Evolutionary conservation across 2,888 invertebrate genomes (phyloP), one percentile per base, ranked within the genome.

Genomic region (Agrochola circellaris): DNA sequence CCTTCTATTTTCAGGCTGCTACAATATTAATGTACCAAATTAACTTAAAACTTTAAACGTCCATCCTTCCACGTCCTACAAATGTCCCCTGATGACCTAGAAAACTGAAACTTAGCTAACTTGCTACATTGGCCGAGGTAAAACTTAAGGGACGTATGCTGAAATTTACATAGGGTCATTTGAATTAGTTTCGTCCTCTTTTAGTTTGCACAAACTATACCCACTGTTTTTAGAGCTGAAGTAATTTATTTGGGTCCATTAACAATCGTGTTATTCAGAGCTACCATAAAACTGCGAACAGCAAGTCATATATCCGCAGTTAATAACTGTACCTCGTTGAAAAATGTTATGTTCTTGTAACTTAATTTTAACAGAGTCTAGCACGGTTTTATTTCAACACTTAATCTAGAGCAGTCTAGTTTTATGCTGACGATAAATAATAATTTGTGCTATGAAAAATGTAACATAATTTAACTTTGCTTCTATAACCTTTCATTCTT

Each of bases 161-260:
- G 34, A 79, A 85, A 81, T 84, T 82, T 79, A 84, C 82, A 79
- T 78, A 80, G 68, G 78, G 79, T 81, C 77, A 82, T 81, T 80
- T 72, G 69, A 75, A 79, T 84, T 84, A 81, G 73, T 85, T 77
- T 79, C 48, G 42, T 60, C 42, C 66, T 51, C 56, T 62, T 66
- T 58, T 62, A 71, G 76, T 78, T 81, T 76, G 51, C 62, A 51
- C 65, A 60, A 81, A 82, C 73, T 71, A 81, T 75, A 61, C 20
- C 23, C 61, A 66, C 26, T 69, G 23, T 69, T 72, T 81, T 80
- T 82, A 64, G 72, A 38, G 38, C 42, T 65, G 26, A 45, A 74
- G 42, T 48, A 45, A 74, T 66, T 34, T 56, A 71, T 74, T 67
- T 34, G 20, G 23, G n/a, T 34, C 11, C n/a, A 30, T 67, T 72